Conservation (phyloP, 2,888 invertebrate genomes). For the Temnothorax ravouxi region DNA sequence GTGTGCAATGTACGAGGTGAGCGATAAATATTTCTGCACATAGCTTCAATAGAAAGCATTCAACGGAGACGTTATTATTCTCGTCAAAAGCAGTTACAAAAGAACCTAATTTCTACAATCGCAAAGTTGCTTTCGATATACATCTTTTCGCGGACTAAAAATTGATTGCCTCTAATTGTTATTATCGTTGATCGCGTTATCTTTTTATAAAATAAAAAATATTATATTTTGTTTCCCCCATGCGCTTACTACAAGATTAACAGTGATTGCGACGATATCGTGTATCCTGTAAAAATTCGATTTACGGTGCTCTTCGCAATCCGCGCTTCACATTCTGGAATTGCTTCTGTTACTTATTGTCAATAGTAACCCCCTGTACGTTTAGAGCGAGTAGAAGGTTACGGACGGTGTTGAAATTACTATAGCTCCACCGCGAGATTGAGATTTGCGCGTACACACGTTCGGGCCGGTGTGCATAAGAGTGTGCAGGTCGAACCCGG, state of each 20-base stretch:
- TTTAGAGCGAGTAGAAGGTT: too few relatives aligned
- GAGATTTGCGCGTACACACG: constrained; percentile 38
- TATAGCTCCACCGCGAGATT: constrained; percentile 54
- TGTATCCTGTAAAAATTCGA: too few relatives aligned
- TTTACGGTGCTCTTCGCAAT: too few relatives aligned
- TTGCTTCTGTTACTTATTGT: too few relatives aligned
- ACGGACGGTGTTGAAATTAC: constrained; percentile 64
- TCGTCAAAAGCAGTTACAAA: neutral
- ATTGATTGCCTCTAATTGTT: constrained; percentile 1
- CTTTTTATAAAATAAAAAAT: constrained; percentile 10
- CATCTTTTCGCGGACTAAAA: neutral
- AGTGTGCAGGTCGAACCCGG: constrained; percentile 9
- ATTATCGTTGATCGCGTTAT: neutral
- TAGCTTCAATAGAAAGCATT: neutral
- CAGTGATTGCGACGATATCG: too few relatives aligned
- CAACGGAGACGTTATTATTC: neutral
- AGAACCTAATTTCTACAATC: neutral
- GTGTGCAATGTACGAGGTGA: constrained; percentile 10
- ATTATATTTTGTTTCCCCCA: neutral
- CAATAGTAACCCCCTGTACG: too few relatives aligned
- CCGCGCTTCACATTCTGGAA: too few relatives aligned
- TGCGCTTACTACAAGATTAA: too few relatives aligned
- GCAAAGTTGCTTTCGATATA: neutral
- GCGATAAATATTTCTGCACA: constrained; percentile 20
- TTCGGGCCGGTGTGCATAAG: constrained; percentile 13